A percentile compares a stretch with the other conserved stretches of the same genome.
These are phyloP conservation scores for Gasterosteus nipponicus DNA, from an alignment of 2,113 vertebrate species.

Conservation along the genomic window DNA sequence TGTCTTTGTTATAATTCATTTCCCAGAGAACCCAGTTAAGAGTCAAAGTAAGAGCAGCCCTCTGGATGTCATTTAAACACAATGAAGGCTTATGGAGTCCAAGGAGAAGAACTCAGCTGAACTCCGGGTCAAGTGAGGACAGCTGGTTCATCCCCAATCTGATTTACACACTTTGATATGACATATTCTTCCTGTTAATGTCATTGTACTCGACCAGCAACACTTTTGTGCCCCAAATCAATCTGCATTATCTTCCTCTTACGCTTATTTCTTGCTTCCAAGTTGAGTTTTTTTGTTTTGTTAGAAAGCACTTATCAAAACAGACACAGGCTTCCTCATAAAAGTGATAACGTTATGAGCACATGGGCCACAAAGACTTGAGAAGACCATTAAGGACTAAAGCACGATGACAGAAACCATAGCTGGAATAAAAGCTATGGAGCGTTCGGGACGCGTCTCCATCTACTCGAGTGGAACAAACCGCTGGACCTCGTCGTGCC, in stretches of 20 bases:
- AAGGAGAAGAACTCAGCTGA: constrained; percentile 36
- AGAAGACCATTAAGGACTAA: background rate
- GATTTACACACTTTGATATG: constrained; percentile 57
- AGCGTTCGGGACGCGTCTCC: too few species aligned
- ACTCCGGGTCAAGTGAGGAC: constrained; percentile 65
- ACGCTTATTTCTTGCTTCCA: constrained; percentile 9
- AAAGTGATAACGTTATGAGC: background rate
- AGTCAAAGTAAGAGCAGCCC: constrained; percentile 33
- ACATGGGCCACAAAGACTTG: background rate
- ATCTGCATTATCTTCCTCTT: background rate
- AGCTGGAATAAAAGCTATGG: background rate
- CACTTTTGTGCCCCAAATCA: constrained; percentile 21
- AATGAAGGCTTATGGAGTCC: constrained; percentile 51
- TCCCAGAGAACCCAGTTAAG: constrained; percentile 23
- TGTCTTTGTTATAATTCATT: background rate
- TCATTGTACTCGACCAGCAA: constrained; percentile 30
- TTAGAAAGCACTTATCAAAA: background rate
- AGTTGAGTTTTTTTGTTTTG: background rate
- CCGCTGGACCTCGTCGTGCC: too few species aligned
- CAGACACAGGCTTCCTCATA: background rate
- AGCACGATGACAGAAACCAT: background rate
- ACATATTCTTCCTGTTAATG: constrained; percentile 25
- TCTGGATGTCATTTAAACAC: constrained; percentile 27
- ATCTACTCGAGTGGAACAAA: background rate
- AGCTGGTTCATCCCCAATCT: constrained; percentile 44